Conservation (phyloP, 2,888 invertebrate genomes). For the Encarsia formosa region DNA sequence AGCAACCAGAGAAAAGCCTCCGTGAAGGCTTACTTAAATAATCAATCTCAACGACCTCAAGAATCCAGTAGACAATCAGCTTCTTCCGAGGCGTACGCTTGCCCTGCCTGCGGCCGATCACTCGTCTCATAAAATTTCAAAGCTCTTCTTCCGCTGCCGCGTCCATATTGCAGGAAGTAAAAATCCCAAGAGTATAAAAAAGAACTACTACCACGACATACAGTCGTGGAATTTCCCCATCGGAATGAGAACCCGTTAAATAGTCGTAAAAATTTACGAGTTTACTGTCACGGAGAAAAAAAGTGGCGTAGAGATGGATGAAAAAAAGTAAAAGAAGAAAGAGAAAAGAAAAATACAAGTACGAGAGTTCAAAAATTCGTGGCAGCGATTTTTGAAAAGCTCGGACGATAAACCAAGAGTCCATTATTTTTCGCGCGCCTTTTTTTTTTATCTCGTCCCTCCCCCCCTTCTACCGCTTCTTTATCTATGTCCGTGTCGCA, state of each 20-base stretch:
- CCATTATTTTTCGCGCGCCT: conserved; percentile 13
- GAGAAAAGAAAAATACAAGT: conserved; percentile 14
- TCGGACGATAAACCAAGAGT: not conserved
- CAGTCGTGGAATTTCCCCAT: too few relatives aligned
- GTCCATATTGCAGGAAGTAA: conserved; percentile 12
- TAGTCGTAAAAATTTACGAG: conserved; percentile 23
- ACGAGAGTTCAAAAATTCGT: conserved; percentile 21
- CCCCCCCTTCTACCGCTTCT: not conserved
- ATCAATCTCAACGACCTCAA: conserved; percentile 7
- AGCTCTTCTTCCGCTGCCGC: too few relatives aligned
- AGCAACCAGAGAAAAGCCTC: too few relatives aligned
- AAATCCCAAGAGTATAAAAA: not conserved
- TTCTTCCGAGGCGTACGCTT: not conserved
- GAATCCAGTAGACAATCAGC: conserved; percentile 4
- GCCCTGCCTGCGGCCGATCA: not conserved
- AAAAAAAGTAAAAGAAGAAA: conserved; percentile 4
- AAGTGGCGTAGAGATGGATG: not conserved
- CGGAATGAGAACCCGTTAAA: conserved; percentile 15
- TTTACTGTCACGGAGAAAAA: conserved; percentile 6
- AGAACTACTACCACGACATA: too few relatives aligned
- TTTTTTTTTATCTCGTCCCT: not conserved
- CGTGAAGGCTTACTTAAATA: too few relatives aligned
- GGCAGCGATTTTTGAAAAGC: conserved; percentile 4
- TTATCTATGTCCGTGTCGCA: conserved; percentile 14
- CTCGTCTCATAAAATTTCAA: conserved; percentile 11